Evolutionary conservation across 2,797 vertebrate genomes (phyloP), one percentile per base, ranked within the genome.

Genomic region (Poecilia gillii): DNA sequence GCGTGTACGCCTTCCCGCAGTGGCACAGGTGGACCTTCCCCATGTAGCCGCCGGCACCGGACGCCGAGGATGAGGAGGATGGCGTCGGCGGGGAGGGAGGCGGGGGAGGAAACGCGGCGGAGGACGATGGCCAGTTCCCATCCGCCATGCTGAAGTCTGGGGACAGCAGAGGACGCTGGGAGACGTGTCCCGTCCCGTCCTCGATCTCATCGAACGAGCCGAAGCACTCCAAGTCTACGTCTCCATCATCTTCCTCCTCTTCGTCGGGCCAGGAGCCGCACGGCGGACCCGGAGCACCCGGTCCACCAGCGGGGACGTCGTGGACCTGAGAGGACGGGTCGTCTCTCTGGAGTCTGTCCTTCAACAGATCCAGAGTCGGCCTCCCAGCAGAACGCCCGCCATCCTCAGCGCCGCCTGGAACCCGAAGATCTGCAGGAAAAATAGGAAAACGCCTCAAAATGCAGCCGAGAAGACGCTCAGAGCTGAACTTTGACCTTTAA

Each of bases 21-120:
- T 99, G 98, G 89, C 98, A 99, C 91, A 98, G 95, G 85, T 98
- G 98, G 72, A 99, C 96, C 88, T 98, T 97, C 59, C 96, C 96
- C 0, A 93, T 83, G 79, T 95, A 93, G 39, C 95, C 84, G 0
- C 95, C 94, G 0, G 95, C 87, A 4, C 94, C 85, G 11, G 93
- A 92, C 46, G 94, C 90, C 0, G 94, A 94, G 49, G 96, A 95
- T 0, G 95, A 96, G 0, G 95, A 95, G 0, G 96, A 95, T 0
- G 95, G 92, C 25, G 91, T 94, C 0, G 94, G 93, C 7, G 94
- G 93, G 0, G 96, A 94, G 8, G 93, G 82, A 3, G 93, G 88
- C 0, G 93, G 87, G 1, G 87, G 91, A 14, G 87, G 91, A 16
- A 93, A 91, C 0, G 89, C 75, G 2, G 92, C 90, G 3, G 93